Conservation (phyloP, 92 coral and sea anemone genomes). For the Nematostella vectensis region DNA sequence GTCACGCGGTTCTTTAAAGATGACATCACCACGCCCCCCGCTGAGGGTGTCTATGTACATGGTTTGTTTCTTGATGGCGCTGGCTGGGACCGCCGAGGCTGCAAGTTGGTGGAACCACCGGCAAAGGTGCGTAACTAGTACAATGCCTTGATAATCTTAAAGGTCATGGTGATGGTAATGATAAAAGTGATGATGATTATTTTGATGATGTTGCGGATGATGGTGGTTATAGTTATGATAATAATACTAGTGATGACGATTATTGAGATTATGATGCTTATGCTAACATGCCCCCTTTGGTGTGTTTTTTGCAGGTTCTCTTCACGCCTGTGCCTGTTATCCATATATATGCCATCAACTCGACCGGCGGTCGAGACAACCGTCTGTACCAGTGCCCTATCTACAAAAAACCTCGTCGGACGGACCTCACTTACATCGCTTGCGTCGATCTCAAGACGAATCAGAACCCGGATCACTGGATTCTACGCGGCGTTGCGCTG, state of each 20-base stretch:
- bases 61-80: slow-evolving; percentile 93
- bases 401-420: slow-evolving; percentile 94
- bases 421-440: slow-evolving; percentile 94
- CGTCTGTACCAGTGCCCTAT: slow-evolving; percentile 98
- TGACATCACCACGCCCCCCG: slow-evolving; percentile 85
- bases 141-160: too few species aligned
- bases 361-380: slow-evolving; percentile 86
- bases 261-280: too few species aligned
- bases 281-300: neutral
- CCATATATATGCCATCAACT: slow-evolving; percentile 95
- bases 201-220: too few species aligned
- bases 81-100: slow-evolving; percentile 97
- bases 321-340: slow-evolving; percentile 94
- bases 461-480: slow-evolving; percentile 99
- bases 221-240: too few species aligned
- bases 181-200: too few species aligned
- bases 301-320: slow-evolving; percentile 12
- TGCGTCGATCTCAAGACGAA: slow-evolving; percentile 96
- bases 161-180: too few species aligned
- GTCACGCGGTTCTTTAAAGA: slow-evolving; percentile 93
- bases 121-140: slow-evolving; percentile 74
- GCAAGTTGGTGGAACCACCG: slow-evolving; percentile 86
- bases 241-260: too few species aligned
- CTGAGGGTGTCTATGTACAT: slow-evolving; percentile 95
- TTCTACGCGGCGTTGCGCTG: slow-evolving; percentile 94